A percentile compares a stretch with the other conserved stretches of the same genome.
Evolutionary conservation across 2,888 invertebrate genomes (phyloP).

Genomic region (Idaea dimidiata): DNA sequence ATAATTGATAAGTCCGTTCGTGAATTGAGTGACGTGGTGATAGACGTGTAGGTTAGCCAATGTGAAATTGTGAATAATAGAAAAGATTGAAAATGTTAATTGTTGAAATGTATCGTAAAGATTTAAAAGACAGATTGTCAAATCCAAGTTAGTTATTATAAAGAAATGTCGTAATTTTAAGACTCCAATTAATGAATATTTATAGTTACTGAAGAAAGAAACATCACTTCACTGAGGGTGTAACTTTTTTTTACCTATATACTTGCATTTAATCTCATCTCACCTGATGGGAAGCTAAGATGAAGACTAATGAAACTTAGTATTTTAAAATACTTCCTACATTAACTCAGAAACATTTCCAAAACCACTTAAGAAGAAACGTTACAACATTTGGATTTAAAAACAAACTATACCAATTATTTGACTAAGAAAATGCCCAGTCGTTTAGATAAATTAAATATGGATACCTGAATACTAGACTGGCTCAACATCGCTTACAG

Average conservation of each 20-base stretch:
- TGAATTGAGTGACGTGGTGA: constrained; percentile 50
- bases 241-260: no score
- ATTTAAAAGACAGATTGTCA: constrained; percentile 60
- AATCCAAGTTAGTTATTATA: constrained; percentile 47
- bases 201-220: constrained; percentile 50
- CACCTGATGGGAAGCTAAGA: no score
- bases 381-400: not conserved
- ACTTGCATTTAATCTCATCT: no score
- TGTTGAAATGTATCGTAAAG: constrained; percentile 66
- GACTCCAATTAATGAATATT: constrained; percentile 29
- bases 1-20: constrained; percentile 42
- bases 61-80: constrained; percentile 70
- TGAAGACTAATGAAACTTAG: not conserved
- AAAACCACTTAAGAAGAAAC: not conserved
- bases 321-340: not conserved
- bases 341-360: not conserved
- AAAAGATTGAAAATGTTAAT: constrained; percentile 67
- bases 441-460: constrained; percentile 26
- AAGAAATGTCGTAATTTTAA: constrained; percentile 39
- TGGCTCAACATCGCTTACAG: constrained; percentile 9
- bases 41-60: constrained; percentile 63
- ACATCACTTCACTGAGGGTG: constrained; percentile 30
- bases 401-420: constrained; percentile 17
- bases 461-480: constrained; percentile 16
- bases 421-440: constrained; percentile 14